These are phyloP conservation scores for Scaptomyza graminum DNA, from an alignment of 1,140 invertebrate species.

Conservation along the genomic window DNA sequence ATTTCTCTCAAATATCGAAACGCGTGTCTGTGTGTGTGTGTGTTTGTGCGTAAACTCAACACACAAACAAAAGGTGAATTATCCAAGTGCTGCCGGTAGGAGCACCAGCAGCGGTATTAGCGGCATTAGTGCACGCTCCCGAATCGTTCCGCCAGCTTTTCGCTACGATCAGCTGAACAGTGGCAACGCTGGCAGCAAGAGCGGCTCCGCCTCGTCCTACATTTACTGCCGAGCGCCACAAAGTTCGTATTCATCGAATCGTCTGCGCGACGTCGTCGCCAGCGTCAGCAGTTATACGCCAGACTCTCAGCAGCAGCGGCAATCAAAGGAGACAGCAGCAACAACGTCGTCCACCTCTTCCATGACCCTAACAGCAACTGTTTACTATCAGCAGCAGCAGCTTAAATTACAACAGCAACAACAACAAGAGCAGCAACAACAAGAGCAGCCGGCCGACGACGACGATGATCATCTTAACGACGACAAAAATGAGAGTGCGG, in stretches of 20 bases:
- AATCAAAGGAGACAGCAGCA: conserved; percentile 19
- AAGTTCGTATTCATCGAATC: conserved; percentile 74
- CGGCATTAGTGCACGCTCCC: conserved; percentile 1
- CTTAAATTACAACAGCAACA: conserved; percentile 39
- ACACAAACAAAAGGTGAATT: too few relatives aligned
- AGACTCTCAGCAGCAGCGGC: conserved; percentile 30
- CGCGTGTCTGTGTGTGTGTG: too few relatives aligned
- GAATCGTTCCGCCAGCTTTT: conserved; percentile 12
- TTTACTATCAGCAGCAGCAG: conserved; percentile 70
- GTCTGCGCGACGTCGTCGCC: conserved; percentile 51
- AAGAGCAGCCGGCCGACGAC: conserved; percentile 19
- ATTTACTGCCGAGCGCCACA: conserved; percentile 66
- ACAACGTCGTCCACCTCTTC: conserved; percentile 37
- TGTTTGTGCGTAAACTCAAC: too few relatives aligned
- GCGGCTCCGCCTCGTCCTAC: conserved; percentile 38
- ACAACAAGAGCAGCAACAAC: conserved; percentile 29
- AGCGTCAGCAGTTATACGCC: conserved; percentile 1
- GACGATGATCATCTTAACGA: conserved; percentile 39
- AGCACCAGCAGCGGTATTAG: not conserved
- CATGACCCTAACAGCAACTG: conserved; percentile 68
- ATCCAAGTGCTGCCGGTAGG: conserved; percentile 5
- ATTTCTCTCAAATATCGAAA: conserved; percentile 5
- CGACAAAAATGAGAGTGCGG: conserved; percentile 45
- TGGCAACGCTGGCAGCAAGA: conserved; percentile 15
- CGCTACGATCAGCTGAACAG: conserved; percentile 21